Base-by-base conservation (phyloP, 2,113 vertebrate species). In the Riparia riparia region DNA sequence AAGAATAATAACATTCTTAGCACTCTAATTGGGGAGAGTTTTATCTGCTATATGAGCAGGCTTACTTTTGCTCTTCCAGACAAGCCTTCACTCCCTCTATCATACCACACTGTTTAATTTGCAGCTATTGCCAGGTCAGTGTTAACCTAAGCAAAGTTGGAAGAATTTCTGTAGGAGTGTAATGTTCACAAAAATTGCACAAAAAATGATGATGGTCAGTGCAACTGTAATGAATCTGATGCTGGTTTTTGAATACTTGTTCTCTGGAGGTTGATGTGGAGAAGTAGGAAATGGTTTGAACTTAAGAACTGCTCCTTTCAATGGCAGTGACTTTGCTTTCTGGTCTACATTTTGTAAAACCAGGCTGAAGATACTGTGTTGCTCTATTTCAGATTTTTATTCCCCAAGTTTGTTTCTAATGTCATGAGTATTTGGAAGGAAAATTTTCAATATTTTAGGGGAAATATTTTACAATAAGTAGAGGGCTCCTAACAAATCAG, bases 31-130 rank as follows among this genome's bases (percentile, higher is more conserved):
- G n/a, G 32, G 28, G 21, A 57, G 44, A 77, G 32, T 68, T 96
- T 79, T 61, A 60, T 76, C 70, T 82, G 60, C 49, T 82, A 25
- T 25, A 57, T 61, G 14, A 90, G 28, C 53, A 82, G 61, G 19
- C 56, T 86, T 65, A 69, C n/a, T 84, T 87, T 37, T 68, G 32
- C 79, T 82, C n/a, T 74, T 86, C 17, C 44, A 95, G 93, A 88
- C 66, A 96, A 90, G 28, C 20, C 22, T 56, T 96, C 66, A 82
- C 32, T 93, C 65, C 39, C 44, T 78, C 66, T 76, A 12, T 64
- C 70, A 1, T 49, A 69, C 19, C 26, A 45, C 41, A 69, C 21
- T 89, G 60, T 18, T 72, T 89, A 87, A 91, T 96, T 91, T 90
- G 65, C 73, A 84, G 47, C 61, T 85, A 91, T 85, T 93, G 61